Conservation (phyloP, 2,113 vertebrate genomes). For the Hippocampus barbouri region DNA sequence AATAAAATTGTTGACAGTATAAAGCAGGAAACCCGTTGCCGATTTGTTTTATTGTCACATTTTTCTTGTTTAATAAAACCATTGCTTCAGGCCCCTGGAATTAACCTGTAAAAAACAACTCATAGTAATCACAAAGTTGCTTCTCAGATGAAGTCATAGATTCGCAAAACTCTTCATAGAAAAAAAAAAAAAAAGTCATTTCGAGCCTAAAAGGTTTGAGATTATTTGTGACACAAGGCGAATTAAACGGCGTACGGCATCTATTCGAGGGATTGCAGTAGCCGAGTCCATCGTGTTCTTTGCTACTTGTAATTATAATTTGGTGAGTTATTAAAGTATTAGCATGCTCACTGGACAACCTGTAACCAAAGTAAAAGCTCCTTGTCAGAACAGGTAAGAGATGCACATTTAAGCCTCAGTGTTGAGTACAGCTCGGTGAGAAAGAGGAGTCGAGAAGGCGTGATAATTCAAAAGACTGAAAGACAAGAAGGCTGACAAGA, state of each 20-base stretch:
- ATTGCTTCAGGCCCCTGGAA: too few species aligned
- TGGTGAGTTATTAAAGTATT: neutral
- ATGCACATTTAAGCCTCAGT: neutral
- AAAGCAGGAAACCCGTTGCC: too few species aligned
- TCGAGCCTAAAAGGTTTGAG: neutral
- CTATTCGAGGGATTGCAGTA: neutral
- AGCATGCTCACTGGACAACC: neutral
- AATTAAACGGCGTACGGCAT: neutral
- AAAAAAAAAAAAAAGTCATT: too few species aligned
- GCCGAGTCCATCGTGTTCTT: neutral
- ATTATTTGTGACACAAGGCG: neutral
- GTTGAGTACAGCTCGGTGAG: constrained; percentile 9
- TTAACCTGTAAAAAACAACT: too few species aligned
- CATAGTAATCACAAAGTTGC: too few species aligned
- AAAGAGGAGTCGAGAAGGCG: constrained; percentile 8
- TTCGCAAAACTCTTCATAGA: too few species aligned
- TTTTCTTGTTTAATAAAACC: too few species aligned
- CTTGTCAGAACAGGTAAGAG: neutral
- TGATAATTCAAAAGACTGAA: constrained; percentile 8
- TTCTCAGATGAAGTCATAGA: too few species aligned
- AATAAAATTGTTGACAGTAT: too few species aligned
- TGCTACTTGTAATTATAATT: neutral
- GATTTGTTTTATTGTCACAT: too few species aligned
- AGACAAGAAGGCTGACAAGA: constrained; percentile 8
- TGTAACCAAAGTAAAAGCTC: neutral